Evolutionary conservation across 1,140 invertebrate species (phyloP), one percentile per base, ranked within the genome.

Genomic region (Sinella curviseta): DNA sequence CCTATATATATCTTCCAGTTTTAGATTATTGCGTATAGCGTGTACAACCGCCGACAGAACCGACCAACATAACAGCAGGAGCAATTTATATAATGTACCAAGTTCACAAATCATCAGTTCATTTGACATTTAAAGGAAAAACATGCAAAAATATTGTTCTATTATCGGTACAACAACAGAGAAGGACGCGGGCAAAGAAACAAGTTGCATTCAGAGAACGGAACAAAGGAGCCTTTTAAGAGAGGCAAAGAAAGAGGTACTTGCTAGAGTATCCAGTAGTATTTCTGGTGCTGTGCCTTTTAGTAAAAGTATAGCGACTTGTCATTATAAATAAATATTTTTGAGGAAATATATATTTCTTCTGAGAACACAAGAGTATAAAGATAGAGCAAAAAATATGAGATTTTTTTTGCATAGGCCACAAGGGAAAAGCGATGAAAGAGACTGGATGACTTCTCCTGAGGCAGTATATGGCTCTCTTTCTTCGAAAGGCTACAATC

Each of bases 101-200:
- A 70, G 65, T 70, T 70, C 65, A 70, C 65, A 70, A 70, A 70
- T 70, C 65, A 70, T 70, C 65, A 70, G 65, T 33, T 70, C 65
- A 70, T 70, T 70, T 70, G 65, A 70, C 65, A 33, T 70, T 70
- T 70, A 70, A 30, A 70, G 65, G 65, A 33, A 70, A 70, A 70
- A 31, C 65, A 70, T 70, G 65, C 31, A 70, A 70, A 70, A 70
- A 70, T 70, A 70, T 70, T 70, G 26, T 70, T 26, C 12, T 70
- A 1, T 30, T 70, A 70, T 60, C 55, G 17, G 24, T 17, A 60
- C 57, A 60, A 60, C 39, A 48, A 48, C 39, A 48, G 20, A 48
- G 39, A 48, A 48, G 20, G 20, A 48, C 20, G 39, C 39, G 8
- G 8, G 20, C 39, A 20, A 12, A 20, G 20, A 48, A 48, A 48